phyloP scores from a whole-genome alignment of 2,888 invertebrate species.

The Trilocha varians region DNA sequence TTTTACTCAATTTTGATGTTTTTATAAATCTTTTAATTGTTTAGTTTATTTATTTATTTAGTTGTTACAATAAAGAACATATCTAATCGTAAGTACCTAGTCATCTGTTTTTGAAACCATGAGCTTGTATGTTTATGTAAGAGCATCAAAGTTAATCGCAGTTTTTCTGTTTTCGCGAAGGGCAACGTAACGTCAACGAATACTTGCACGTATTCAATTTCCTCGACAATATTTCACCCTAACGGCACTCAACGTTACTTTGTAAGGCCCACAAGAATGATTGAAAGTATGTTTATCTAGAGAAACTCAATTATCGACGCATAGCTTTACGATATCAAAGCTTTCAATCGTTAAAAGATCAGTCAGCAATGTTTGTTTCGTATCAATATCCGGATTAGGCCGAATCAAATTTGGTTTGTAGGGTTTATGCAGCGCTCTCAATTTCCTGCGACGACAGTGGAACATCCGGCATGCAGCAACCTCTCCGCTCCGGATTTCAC shows the following conservation, averaged over 20 bases:
- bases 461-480: slow-evolving; percentile 56
- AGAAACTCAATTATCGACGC: slow-evolving; percentile 28
- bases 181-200: slow-evolving; percentile 35
- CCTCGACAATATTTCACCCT: slow-evolving; percentile 56
- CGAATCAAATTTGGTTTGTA: slow-evolving; percentile 69
- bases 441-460: slow-evolving; percentile 69
- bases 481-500: slow-evolving; percentile 17
- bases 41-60: too few relatives aligned
- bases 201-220: slow-evolving; percentile 65
- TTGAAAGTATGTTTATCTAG: slow-evolving; percentile 36
- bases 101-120: too few relatives aligned
- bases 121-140: background rate
- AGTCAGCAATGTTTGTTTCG: slow-evolving; percentile 53
- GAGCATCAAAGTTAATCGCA: background rate
- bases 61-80: too few relatives aligned
- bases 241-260: slow-evolving; percentile 40
- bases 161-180: background rate
- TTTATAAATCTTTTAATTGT: too few relatives aligned
- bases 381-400: slow-evolving; percentile 72
- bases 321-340: slow-evolving; percentile 2
- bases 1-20: too few relatives aligned
- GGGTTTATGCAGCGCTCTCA: slow-evolving; percentile 71
- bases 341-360: slow-evolving; percentile 35
- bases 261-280: slow-evolving; percentile 31
- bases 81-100: too few relatives aligned